These are phyloP conservation scores for Triops cancriformis DNA, from an alignment of 1,140 invertebrate species.

Conservation along the genomic window DNA sequence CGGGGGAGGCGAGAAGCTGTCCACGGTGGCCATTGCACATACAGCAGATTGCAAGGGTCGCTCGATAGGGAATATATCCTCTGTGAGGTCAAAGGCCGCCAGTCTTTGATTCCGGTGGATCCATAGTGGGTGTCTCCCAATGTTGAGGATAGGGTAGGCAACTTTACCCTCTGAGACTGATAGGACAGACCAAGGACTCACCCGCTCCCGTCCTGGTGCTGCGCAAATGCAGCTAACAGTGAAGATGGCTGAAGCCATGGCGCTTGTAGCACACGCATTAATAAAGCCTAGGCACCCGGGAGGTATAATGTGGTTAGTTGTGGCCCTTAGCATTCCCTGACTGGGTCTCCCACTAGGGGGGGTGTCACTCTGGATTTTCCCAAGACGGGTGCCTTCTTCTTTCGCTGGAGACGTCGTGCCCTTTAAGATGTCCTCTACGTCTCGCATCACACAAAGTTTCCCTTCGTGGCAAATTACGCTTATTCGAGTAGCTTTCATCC, in stretches of 20 bases:
- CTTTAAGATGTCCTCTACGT: not conserved
- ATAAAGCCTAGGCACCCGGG: too few species aligned
- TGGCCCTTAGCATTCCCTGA: too few species aligned
- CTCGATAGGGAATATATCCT: not conserved
- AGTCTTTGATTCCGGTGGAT: not conserved
- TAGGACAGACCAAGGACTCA: not conserved
- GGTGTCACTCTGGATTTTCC: not conserved
- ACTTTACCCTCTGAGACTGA: not conserved
- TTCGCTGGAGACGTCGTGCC: not conserved
- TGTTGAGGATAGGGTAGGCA: not conserved
- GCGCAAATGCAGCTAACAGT: not conserved
- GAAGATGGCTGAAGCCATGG: not conserved
- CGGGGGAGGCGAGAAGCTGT: not conserved
- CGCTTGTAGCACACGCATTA: not conserved
- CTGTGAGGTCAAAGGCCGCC: not conserved
- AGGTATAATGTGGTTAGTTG: too few species aligned
- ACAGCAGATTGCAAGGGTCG: not conserved
- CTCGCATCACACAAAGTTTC: not conserved
- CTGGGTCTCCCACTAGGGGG: too few species aligned
- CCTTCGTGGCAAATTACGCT: not conserved
- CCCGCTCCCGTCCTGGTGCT: not conserved
- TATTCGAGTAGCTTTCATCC: conserved; percentile 1
- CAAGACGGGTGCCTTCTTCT: not conserved
- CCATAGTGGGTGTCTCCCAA: not conserved
- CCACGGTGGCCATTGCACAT: not conserved